Evolutionary conservation across 2,797 vertebrate genomes (phyloP).

Genomic region (Chrysocyon brachyurus): DNA sequence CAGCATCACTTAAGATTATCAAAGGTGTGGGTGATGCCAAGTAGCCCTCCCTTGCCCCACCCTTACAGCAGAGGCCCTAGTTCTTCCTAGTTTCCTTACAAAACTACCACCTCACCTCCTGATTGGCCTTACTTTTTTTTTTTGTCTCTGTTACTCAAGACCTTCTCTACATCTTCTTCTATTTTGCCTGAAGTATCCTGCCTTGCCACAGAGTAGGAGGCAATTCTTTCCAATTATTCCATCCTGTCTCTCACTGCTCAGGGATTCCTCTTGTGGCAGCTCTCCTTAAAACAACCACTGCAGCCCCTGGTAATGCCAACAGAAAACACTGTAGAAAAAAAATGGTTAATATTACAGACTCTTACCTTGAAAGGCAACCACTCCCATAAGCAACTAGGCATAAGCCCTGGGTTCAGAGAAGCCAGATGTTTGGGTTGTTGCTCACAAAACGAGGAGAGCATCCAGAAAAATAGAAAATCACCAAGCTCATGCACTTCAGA

Average conservation of each 20-base stretch:
- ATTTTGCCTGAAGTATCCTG: slow-evolving; percentile 26
- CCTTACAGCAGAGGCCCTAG: neutral
- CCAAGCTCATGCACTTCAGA: neutral
- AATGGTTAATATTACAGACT: slow-evolving; percentile 8
- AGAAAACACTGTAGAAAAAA: slow-evolving; percentile 58
- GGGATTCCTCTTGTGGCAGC: slow-evolving; percentile 55
- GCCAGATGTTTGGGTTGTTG: slow-evolving; percentile 64
- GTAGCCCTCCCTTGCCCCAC: neutral
- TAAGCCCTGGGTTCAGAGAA: slow-evolving; percentile 49
- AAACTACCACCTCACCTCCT: neutral
- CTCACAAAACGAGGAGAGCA: slow-evolving; percentile 54
- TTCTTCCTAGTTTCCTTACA: slow-evolving; percentile 46
- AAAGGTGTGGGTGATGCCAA: neutral
- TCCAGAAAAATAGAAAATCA: slow-evolving; percentile 16
- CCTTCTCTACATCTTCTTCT: neutral
- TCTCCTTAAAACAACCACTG: slow-evolving; percentile 61
- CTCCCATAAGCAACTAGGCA: slow-evolving; percentile 56
- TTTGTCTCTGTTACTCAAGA: slow-evolving; percentile 43
- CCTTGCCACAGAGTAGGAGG: slow-evolving; percentile 36
- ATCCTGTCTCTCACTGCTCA: slow-evolving; percentile 47
- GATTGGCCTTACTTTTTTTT: slow-evolving; percentile 22
- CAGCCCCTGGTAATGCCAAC: slow-evolving; percentile 1
- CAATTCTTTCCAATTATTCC: slow-evolving; percentile 65
- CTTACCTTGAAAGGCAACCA: slow-evolving; percentile 50
- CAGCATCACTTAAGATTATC: slow-evolving; percentile 44